Conservation (phyloP, 2,113 vertebrate genomes). For the Corvus moneduloides region DNA sequence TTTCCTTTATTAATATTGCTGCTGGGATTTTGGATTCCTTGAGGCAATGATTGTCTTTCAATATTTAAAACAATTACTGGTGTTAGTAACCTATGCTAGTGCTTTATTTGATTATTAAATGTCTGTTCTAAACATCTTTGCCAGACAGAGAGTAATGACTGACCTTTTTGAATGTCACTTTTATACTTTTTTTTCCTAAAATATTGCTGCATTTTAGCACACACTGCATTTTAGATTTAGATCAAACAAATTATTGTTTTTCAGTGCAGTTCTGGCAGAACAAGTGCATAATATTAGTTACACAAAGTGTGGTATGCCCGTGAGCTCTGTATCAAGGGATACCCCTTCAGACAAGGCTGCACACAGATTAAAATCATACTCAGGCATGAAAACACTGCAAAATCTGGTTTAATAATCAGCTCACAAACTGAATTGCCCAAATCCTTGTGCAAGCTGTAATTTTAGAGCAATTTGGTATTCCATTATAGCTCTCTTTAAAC, state of each 20-base stretch:
- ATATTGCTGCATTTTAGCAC: background rate
- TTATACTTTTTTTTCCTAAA: background rate
- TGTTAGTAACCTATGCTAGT: background rate
- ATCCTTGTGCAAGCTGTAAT: background rate
- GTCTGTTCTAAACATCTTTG: background rate
- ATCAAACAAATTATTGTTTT: background rate
- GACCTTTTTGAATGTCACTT: background rate
- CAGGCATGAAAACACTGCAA: background rate
- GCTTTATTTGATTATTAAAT: background rate
- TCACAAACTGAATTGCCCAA: background rate
- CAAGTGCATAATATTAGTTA: background rate
- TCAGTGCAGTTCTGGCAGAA: background rate
- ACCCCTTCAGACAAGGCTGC: background rate
- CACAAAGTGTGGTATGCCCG: background rate
- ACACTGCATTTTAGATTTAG: background rate
- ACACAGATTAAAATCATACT: background rate
- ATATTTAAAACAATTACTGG: background rate
- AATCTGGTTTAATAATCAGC: background rate
- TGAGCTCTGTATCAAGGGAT: background rate
- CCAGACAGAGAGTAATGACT: background rate
- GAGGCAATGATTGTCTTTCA: background rate
- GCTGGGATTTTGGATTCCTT: background rate
- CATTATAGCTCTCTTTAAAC: background rate
- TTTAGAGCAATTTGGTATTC: background rate
- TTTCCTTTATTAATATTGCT: background rate